Base-by-base conservation (phyloP, 2,113 vertebrate species). In the Oxygymnocypris stewartii region DNA sequence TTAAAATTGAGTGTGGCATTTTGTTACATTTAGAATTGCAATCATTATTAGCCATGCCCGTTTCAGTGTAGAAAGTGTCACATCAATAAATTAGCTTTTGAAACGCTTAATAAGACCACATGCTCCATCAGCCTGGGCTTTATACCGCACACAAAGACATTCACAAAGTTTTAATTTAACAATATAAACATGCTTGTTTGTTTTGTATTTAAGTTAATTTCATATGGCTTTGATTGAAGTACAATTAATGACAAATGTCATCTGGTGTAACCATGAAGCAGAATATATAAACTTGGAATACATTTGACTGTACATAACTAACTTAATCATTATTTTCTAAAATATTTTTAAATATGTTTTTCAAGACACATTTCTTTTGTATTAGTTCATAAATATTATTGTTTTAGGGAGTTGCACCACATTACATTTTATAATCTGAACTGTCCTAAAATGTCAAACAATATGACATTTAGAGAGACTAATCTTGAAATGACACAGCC, bases 11-110 rank as follows among this genome's bases (percentile, higher is more conserved):
- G 57, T 61, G 31, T 79, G 78, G 35, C 78, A 61, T n/a, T 61
- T 61, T 59, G 54, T 79, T 61, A 42, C n/a, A 25, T 79, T 61
- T 61, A 59, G 54, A 49, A 76, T 76, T 76, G n/a, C 74, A 76
- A 76, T 76, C 40, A 49, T 76, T 76, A 76, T 76, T 47, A 76
- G n/a, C 51, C 31, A 1, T 79, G 54, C 6, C 78, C 6, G 3
- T 79, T 79, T 40, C 28, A 4, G 6, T 57, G 47, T 40, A 28
- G 63, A 35, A 79, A 85, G 9, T 79, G 47, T 65, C 47, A 79
- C 42, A 44, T 63, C 54, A 63, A 61, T 77, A 77, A 85, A 85
- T 77, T 31, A 31, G 54, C 71, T 85, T 85, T 76, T 47, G 71
- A 63, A 65, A 84, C n/a, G 13, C 83, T 20, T 75, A 78, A 79